Base-by-base conservation (phyloP, 2,797 vertebrate species). In the Neomorphus geoffroyi region DNA sequence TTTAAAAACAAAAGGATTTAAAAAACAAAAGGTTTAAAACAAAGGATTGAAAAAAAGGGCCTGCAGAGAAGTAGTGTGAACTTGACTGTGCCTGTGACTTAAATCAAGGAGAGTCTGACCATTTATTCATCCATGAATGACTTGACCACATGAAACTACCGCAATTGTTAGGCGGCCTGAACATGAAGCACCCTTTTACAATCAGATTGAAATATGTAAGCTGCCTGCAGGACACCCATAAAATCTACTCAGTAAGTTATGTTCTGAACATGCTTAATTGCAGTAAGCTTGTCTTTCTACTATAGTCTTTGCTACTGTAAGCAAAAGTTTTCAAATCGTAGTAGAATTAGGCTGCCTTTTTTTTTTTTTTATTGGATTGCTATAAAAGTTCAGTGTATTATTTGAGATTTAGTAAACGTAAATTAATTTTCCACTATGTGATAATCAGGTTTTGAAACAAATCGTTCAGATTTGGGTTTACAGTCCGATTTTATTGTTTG, bases 401-500 rank as follows among this genome's bases (percentile, higher is more conserved):
- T 60, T 57, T 50, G 53, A 89, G 33, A 39, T 74, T 3, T 51
- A 58, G 70, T n/a, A 19, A 88, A 28, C n/a, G 7, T 53, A 70
- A 33, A 4, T 4, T 73, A n/a, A 72, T 45, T 14, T 37, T 5
- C 5, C 6, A 5, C 3, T 13, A 2, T 1, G 0, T 33, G 13
- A 41, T 83, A 21, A 32, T 75, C 33, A 37, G 18, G 3, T 61
- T 82, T 88, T 70, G n/a, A 79, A 86, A 8, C 11, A 71, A 51
- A 28, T 77, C 1, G 21, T 73, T 75, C n/a, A 28, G n/a, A 22
- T 81, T 50, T 27, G 7, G 7, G 9, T 79, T 81, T 82, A 48
- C 16, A 26, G 43, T 11, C 35, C 60, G 11, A 56, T 73, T 46
- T 64, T 67, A 35, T 32, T 80, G 9, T 57, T 62, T 58, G 24